Evolutionary conservation across 2,113 vertebrate species (phyloP), one percentile per base, ranked within the genome.

Genomic region (Triplophysa tibetana): DNA sequence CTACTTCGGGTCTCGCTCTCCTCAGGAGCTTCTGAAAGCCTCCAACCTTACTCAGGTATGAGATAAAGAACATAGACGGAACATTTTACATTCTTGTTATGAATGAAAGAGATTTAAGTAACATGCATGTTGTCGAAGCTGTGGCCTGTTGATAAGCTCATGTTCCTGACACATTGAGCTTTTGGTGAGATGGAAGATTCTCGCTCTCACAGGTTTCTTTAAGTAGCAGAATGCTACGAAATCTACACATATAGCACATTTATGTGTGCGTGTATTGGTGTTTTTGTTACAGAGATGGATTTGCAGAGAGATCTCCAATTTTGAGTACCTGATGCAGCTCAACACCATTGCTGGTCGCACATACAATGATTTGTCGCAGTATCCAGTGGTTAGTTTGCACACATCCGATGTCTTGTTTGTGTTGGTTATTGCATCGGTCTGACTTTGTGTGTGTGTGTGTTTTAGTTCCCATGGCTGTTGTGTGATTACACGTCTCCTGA

Each of bases 281-380:
- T 75, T 63, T 8, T 17, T 78, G 9, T 3, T 81, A 65, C 89
- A 99, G 98, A 98, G 96, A 98, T 99, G 98, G 98, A 94, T 99
- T 0, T 94, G 86, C 87, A 91, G 96, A 86, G 96, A 99, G 86
- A 98, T 99, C 83, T 98, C 97, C 87, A 99, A 99, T 88, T 99
- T 99, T 0, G 98, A 99, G 86, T 99, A 99, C 88, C 91, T 99
- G 83, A 99, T 99, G 97, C 96, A 99, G 80, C 93, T 99, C 29
- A 99, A 99, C 89, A 99, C 97, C 23, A 99, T 99, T 0, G 92
- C 98, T 0, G 97, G 98, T 0, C 94, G 98, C 77, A 99, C 98
- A 58, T 99, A 99, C 91, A 99, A 98, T 0, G 97, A 99, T 91
- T 91, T 99, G 74, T 98, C 98, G 0, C 97, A 98, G 88, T 99